Percentiles rank a stretch among this genome's conserved stretches.
Evolutionary conservation across 2,888 invertebrate species (phyloP).

Genomic region (Drosophila conformis): DNA sequence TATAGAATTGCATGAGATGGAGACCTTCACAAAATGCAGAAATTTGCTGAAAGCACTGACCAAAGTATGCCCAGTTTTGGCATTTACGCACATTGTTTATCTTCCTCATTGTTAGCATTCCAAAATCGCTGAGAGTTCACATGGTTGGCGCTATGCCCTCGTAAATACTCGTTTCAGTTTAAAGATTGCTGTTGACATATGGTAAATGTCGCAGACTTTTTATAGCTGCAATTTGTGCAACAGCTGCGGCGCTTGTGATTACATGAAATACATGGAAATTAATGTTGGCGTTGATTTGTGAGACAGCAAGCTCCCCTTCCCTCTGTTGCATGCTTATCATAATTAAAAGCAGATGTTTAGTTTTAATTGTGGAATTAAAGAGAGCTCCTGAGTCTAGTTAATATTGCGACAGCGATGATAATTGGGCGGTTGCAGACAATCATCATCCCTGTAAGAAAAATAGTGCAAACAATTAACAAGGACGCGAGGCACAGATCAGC

Average conservation of each 20-base stretch:
- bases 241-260: constrained; percentile 51
- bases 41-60: not conserved
- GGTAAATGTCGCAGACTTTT: constrained; percentile 42
- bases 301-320: not conserved
- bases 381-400: constrained; percentile 9
- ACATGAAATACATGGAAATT: constrained; percentile 44
- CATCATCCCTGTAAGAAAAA: constrained; percentile 6
- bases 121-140: constrained; percentile 16
- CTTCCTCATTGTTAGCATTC: constrained; percentile 46
- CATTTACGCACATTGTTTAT: not conserved
- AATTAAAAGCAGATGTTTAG: constrained; percentile 65
- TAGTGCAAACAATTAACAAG: not conserved
- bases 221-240: constrained; percentile 38
- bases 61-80: not conserved
- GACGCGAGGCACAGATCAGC: no score
- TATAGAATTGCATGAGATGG: not conserved
- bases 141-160: constrained; percentile 3
- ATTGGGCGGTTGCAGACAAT: not conserved
- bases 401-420: constrained; percentile 9
- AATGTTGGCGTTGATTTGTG: constrained; percentile 56
- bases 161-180: constrained; percentile 2
- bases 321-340: constrained; percentile 37
- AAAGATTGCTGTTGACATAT: constrained; percentile 49
- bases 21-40: not conserved
- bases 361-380: constrained; percentile 22